These are phyloP conservation scores for Polydrusus tereticollis DNA, from an alignment of 2,888 invertebrate genomes.

Conservation along the genomic window DNA sequence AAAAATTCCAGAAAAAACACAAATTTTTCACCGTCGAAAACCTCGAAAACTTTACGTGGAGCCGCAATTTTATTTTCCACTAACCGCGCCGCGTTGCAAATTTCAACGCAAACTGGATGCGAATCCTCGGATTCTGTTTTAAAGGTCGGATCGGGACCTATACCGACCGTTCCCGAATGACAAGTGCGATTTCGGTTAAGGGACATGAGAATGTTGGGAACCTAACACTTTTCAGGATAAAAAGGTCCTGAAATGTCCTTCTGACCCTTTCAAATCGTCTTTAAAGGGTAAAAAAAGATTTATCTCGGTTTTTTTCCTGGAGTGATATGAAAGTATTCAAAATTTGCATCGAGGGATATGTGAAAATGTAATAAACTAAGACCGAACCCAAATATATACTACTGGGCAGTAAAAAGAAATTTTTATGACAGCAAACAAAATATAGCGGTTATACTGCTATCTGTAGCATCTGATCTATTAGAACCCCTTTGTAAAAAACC, in stretches of 20 bases:
- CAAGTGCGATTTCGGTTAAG: slow-evolving; percentile 38
- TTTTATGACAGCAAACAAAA: neutral
- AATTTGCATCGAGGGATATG: slow-evolving; percentile 3
- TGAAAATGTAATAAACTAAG: slow-evolving; percentile 2
- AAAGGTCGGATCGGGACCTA: slow-evolving; percentile 35
- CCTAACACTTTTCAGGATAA: slow-evolving; percentile 40
- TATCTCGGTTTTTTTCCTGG: slow-evolving; percentile 14
- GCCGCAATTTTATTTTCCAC: slow-evolving; percentile 6
- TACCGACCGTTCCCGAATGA: slow-evolving; percentile 40
- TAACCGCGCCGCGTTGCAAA: slow-evolving; percentile 33
- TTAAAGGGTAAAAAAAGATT: slow-evolving; percentile 18
- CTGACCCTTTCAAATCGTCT: slow-evolving; percentile 25
- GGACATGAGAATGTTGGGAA: slow-evolving; percentile 39
- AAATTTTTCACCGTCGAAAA: slow-evolving; percentile 17
- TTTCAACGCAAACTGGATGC: slow-evolving; percentile 36
- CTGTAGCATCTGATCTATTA: too few species aligned
- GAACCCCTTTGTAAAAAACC: too few species aligned
- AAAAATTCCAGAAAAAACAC: neutral
- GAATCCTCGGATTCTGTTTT: slow-evolving; percentile 33
- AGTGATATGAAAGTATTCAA: neutral
- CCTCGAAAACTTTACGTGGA: slow-evolving; percentile 8
- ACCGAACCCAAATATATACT: neutral
- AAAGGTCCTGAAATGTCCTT: slow-evolving; percentile 41
- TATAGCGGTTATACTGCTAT: neutral
- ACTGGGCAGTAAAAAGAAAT: neutral